Evolutionary conservation across 2,888 invertebrate genomes (phyloP), one percentile per base, ranked within the genome.

Genomic region (Nasonovia ribisnigri): DNA sequence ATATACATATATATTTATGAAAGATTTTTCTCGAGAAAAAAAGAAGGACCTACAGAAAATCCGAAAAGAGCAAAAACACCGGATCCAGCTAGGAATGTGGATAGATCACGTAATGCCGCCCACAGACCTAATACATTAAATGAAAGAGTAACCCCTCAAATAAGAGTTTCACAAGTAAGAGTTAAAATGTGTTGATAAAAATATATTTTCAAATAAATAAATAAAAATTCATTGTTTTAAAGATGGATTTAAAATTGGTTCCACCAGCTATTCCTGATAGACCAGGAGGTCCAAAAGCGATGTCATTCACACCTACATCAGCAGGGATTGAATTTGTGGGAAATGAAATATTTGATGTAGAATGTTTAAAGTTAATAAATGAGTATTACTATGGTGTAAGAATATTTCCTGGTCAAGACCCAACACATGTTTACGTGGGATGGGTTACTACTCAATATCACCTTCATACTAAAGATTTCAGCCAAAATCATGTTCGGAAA

Each of bases 361-460:
- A 98, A 94, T 98, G 98, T 95, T 96, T 99, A 94, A 98, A 98
- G 95, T 96, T 98, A 87, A 99, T 99, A 95, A 99, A 99, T 95
- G 99, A 99, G 96, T 99, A 99, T 96, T 99, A 99, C 96, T 99
- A 99, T 95, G 97, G 97, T 16, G 97, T 97, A 94, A 96, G 98
- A 94, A 98, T 99, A 94, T 99, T 98, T 96, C 99, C 99, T 77
- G 99, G 99, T 93, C 99, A 99, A 96, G 99, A 99, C 95, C 98
- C 99, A 0, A 97, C 97, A 0, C 98, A 98, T 95, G 98, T 99
- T 48, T 99, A 98, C 96, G 98, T 99, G 0, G 99, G 99, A 42
- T 99, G 99, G 99, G 99, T 99, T 91, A 99, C 99, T 0, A 99
- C 99, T 0, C 99, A 99, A 95, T 99, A 99, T 96, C 98, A 99